Conservation (phyloP, 2,888 invertebrate genomes). For the Hyposoter dolosus region DNA sequence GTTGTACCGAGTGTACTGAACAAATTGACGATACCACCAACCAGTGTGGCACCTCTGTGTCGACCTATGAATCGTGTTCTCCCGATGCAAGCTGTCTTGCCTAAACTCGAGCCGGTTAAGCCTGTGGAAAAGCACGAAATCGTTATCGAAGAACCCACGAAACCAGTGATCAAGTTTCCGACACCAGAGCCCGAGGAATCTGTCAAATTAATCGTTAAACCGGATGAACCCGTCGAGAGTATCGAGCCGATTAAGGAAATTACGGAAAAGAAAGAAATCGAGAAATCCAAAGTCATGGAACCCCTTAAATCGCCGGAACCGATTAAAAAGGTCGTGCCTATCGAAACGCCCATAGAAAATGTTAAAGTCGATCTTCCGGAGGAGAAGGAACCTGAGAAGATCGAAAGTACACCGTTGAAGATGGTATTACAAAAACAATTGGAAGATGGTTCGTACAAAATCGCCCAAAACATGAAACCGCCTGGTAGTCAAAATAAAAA, state of each 20-base stretch:
- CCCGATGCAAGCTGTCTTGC: conserved; percentile 90
- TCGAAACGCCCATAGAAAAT: conserved; percentile 27
- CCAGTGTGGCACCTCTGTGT: conserved; percentile 81
- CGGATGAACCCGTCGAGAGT: not conserved
- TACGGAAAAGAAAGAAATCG: conserved; percentile 11
- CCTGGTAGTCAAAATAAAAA: conserved; percentile 28
- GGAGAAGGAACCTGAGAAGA: conserved; percentile 70
- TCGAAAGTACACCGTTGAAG: conserved; percentile 83
- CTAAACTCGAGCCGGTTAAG: conserved; percentile 85
- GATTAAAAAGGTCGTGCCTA: conserved; percentile 17
- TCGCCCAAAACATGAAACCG: conserved; percentile 81
- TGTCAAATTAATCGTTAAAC: conserved; percentile 31
- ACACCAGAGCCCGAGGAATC: conserved; percentile 34
- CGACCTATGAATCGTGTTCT: conserved; percentile 92
- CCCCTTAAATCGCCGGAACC: conserved; percentile 29
- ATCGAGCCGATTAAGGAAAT: conserved; percentile 25
- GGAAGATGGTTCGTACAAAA: conserved; percentile 85
- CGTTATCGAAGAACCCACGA: conserved; percentile 79
- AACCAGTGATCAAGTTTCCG: conserved; percentile 75
- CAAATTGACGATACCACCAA: conserved; percentile 79
- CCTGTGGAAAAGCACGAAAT: conserved; percentile 75
- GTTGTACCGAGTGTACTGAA: conserved; percentile 79
- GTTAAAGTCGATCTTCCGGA: conserved; percentile 46
- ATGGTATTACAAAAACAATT: conserved; percentile 85
- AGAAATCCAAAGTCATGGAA: not conserved